Percentiles rank a stretch among this genome's conserved stretches.
These are phyloP conservation scores for Euplexia lucipara DNA, from an alignment of 2,888 invertebrate genomes.

Conservation along the genomic window DNA sequence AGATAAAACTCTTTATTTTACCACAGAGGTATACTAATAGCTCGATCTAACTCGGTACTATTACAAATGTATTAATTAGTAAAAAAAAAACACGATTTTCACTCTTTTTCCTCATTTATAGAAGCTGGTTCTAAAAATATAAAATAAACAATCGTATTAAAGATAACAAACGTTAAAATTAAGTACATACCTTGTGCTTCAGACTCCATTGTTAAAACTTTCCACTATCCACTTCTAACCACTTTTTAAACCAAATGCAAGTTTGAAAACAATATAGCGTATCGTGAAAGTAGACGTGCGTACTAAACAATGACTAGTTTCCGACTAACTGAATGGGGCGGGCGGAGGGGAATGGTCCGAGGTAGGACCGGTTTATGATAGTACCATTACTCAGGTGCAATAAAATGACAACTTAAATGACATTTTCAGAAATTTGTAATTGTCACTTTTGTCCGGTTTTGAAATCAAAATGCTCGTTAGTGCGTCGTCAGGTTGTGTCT, in stretches of 20 bases:
- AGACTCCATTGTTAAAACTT: slow-evolving; percentile 14
- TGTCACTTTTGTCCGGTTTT: slow-evolving; percentile 17
- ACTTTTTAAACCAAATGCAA: slow-evolving; percentile 18
- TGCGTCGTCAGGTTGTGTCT: no score
- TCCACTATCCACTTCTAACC: slow-evolving; percentile 13
- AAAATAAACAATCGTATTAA: neutral
- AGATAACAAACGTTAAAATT: slow-evolving; percentile 2
- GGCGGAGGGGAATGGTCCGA: slow-evolving; percentile 1
- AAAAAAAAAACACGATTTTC: slow-evolving; percentile 1
- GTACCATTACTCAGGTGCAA: neutral
- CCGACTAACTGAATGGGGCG: neutral
- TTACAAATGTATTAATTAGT: slow-evolving; percentile 8
- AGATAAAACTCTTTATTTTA: slow-evolving; percentile 3
- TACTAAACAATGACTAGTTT: slow-evolving; percentile 9
- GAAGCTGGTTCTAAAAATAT: neutral
- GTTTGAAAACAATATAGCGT: slow-evolving; percentile 5
- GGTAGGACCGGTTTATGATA: slow-evolving; percentile 1
- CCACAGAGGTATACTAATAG: slow-evolving; percentile 3
- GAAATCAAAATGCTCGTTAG: no score
- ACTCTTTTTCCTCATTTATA: neutral
- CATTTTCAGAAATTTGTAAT: slow-evolving; percentile 9
- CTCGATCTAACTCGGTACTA: slow-evolving; percentile 15
- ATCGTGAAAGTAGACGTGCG: slow-evolving; percentile 9
- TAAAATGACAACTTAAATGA: slow-evolving; percentile 11
- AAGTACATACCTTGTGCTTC: slow-evolving; percentile 14